Conservation (phyloP, 2,797 vertebrate species). For the Sebastiscus tertius region DNA sequence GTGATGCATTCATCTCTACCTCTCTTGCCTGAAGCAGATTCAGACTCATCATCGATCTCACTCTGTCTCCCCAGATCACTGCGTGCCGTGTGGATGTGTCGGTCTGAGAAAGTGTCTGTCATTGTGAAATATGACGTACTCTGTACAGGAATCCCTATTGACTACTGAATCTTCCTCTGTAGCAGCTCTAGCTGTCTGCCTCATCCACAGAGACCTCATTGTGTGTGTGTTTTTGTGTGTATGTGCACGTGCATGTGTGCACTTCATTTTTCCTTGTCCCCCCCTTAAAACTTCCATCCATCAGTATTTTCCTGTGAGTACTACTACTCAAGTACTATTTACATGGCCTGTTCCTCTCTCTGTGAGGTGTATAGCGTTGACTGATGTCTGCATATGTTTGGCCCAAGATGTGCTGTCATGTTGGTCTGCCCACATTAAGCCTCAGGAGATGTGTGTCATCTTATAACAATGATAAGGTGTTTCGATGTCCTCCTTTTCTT, state of each 20-base stretch:
- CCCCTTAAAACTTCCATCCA: constrained; percentile 6
- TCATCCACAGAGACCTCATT: constrained; percentile 67
- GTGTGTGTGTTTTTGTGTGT: constrained; percentile 17
- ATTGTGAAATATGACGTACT: constrained; percentile 69
- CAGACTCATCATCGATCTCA: constrained; percentile 32
- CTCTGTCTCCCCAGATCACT: constrained; percentile 18
- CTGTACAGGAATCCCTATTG: constrained; percentile 62
- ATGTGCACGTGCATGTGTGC: neutral
- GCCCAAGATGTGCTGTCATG: neutral
- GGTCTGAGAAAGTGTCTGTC: constrained; percentile 33
- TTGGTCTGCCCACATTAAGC: neutral
- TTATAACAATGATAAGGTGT: neutral
- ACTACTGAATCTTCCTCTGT: constrained; percentile 55
- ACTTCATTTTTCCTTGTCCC: neutral
- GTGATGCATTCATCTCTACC: constrained; percentile 7
- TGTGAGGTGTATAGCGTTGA: neutral
- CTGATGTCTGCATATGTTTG: neutral
- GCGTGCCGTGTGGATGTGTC: constrained; percentile 8
- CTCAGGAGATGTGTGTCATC: neutral
- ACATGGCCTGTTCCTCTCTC: neutral
- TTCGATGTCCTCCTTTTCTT: neutral
- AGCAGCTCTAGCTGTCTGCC: constrained; percentile 39
- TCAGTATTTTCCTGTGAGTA: neutral
- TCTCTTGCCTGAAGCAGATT: constrained; percentile 10
- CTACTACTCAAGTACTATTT: neutral